Evolutionary conservation across 1,140 invertebrate genomes (phyloP), one percentile per base, ranked within the genome.

Genomic region (Drosophila chauvacae): DNA sequence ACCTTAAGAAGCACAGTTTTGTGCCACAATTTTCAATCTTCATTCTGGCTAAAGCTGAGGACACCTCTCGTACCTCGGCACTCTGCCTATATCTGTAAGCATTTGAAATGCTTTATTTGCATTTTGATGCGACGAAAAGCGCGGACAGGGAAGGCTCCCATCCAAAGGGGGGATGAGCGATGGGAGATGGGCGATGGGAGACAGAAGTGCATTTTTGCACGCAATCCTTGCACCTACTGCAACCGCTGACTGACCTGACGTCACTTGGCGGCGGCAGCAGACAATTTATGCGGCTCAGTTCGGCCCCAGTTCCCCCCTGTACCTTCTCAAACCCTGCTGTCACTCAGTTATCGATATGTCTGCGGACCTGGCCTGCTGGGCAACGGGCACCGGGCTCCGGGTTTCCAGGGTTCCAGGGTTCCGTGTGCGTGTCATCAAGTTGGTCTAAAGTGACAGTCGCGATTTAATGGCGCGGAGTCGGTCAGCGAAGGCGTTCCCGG

Each of bases 391-490:
- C 85, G 74, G 50, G 51, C 33, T 53, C 30, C 51, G 18, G 26
- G 47, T 11, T 50, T 50, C 47, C 51, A 55, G 50, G n/a, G 48
- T 51, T 51, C 48, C 50, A 53, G 50, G 51, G 62, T 61, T 60
- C 76, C 85, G 74, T 88, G 88, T 91, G 88, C 88, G 88, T 91
- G 88, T 91, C 88, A 88, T 91, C 88, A 91, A 91, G 84, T 91
- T 87, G 88, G 80, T 91, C 84, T 91, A 91, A 91, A 91, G 88
- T 91, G 88, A 91, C 88, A 91, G 88, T 91, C 88, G 88, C 88
- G 88, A 91, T 91, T 91, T 91, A 91, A 91, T 91, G 88, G 88
- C 84, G 64, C 70, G 51, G 48, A 83, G 64, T 80, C 76, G 74
- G 79, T 72, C 53, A 76, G 80, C 64, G 77, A 84, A 88, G 72